Evolutionary conservation across 2,888 invertebrate genomes (phyloP).

Genomic region (Conus canariensis): DNA sequence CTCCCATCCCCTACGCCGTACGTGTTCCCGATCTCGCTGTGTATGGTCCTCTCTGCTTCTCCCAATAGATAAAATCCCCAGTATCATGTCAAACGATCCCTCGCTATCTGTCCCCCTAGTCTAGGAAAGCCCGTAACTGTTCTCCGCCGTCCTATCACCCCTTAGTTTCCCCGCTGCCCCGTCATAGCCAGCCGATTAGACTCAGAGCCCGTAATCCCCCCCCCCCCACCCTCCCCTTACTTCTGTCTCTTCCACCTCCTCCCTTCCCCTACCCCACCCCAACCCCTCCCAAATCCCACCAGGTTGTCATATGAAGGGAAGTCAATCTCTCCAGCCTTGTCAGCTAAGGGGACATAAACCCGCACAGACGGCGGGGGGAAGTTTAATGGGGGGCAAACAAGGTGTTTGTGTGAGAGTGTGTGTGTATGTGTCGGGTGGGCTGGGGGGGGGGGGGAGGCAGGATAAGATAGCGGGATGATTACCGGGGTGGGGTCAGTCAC

Average conservation of each 20-base stretch:
- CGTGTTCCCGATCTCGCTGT: too few relatives aligned
- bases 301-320: not conserved
- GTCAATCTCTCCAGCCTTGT: conserved; percentile 12
- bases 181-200: not conserved
- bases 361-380: not conserved
- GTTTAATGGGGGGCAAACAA: not conserved
- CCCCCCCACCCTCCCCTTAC: not conserved
- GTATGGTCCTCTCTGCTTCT: too few relatives aligned
- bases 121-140: too few relatives aligned
- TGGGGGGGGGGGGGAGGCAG: not conserved
- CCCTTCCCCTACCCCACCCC: too few relatives aligned
- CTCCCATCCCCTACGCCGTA: too few relatives aligned
- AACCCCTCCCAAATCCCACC: not conserved
- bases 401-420: not conserved
- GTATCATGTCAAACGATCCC: too few relatives aligned
- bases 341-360: not conserved
- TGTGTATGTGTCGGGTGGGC: not conserved
- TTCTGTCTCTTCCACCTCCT: too few relatives aligned
- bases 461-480: not conserved
- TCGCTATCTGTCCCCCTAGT: too few relatives aligned
- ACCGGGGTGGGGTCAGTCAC: not conserved
- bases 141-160: not conserved
- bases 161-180: not conserved
- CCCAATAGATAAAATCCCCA: too few relatives aligned
- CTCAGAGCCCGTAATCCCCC: not conserved